These are phyloP conservation scores for Tetramorium parvispinum DNA, from an alignment of 1,140 invertebrate genomes.

Conservation along the genomic window DNA sequence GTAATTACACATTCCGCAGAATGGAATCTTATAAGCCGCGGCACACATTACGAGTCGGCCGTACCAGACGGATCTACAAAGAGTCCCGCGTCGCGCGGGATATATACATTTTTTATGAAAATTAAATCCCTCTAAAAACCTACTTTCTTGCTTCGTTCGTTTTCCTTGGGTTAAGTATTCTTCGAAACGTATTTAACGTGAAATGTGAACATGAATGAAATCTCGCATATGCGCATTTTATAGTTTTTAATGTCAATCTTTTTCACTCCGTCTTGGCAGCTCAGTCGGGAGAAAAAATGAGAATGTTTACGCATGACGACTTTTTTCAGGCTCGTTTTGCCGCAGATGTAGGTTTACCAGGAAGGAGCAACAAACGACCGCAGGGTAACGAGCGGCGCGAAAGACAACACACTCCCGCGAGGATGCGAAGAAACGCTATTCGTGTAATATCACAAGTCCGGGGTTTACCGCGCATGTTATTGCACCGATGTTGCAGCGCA, in stretches of 20 bases:
- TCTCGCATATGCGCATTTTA: background rate
- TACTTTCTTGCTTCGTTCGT: constrained; percentile 43
- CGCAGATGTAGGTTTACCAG: constrained; percentile 5
- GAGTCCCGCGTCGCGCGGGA: constrained; percentile 27
- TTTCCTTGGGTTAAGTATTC: constrained; percentile 49
- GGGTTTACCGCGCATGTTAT: constrained; percentile 65
- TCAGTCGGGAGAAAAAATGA: background rate
- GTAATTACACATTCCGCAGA: constrained; percentile 69
- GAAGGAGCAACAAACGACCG: constrained; percentile 40
- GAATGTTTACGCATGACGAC: background rate
- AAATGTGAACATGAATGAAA: background rate
- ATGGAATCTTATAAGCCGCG: constrained; percentile 66
- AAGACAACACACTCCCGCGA: constrained; percentile 68
- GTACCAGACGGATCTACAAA: constrained; percentile 61
- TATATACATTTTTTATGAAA: constrained; percentile 66
- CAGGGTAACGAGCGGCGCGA: constrained; percentile 54
- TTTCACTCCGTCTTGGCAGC: background rate
- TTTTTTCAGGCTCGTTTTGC: background rate
- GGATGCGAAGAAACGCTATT: constrained; percentile 71
- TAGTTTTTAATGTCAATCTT: background rate
- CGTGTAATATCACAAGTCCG: constrained; percentile 66
- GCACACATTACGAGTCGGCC: constrained; percentile 59
- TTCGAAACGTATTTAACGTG: background rate
- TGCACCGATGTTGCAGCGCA: constrained; percentile 31
- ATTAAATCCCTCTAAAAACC: constrained; percentile 68